Conservation (phyloP, 2,797 vertebrate genomes). For the Brotula barbata region DNA sequence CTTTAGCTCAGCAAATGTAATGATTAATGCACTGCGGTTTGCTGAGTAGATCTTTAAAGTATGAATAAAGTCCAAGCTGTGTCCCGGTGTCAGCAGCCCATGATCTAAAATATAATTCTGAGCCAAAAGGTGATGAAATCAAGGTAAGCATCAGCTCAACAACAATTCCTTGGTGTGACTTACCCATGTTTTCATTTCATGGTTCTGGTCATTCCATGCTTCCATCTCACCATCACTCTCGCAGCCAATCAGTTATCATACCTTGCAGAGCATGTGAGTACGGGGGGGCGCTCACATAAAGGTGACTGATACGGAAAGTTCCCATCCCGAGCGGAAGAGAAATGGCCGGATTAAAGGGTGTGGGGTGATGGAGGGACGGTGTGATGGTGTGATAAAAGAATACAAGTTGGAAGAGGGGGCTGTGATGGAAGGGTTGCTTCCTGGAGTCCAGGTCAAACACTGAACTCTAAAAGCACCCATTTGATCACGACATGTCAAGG, state of each 20-base stretch:
- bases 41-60: background rate
- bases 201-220: conserved; percentile 53
- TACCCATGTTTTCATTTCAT: conserved; percentile 65
- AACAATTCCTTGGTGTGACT: conserved; percentile 43
- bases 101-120: conserved; percentile 9
- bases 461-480: conserved; percentile 75
- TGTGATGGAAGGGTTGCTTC: conserved; percentile 67
- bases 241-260: conserved; percentile 48
- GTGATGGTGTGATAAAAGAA: conserved; percentile 64
- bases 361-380: conserved; percentile 62
- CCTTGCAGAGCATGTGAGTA: conserved; percentile 25
- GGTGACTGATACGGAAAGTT: conserved; percentile 65
- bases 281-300: conserved; percentile 56
- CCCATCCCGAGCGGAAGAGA: conserved; percentile 56
- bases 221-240: conserved; percentile 47
- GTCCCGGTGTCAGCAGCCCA: conserved; percentile 4
- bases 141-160: conserved; percentile 43
- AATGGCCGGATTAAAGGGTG: conserved; percentile 59
- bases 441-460: conserved; percentile 67
- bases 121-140: conserved; percentile 28
- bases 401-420: conserved; percentile 40
- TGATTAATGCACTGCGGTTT: background rate
- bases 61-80: background rate
- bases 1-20: background rate
- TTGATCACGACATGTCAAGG: conserved; percentile 76